Evolutionary conservation across 2,888 invertebrate genomes (phyloP).

Genomic region (Drosophila lacicola): DNA sequence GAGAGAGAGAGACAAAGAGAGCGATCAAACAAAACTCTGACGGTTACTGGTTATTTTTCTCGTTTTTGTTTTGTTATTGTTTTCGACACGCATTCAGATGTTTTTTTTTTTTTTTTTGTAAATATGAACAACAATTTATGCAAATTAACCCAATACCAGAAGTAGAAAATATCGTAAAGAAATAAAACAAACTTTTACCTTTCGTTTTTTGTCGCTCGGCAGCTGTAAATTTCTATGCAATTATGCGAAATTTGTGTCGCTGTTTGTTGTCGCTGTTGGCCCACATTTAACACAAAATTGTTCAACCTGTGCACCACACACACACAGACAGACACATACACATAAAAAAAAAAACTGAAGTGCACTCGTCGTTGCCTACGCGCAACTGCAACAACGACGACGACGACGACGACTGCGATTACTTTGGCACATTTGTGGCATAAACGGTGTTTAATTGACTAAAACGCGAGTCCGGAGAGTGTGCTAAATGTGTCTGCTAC

Average conservation of each 20-base stretch:
- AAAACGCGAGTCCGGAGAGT: conserved; percentile 15
- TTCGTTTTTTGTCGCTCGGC: conserved; percentile 51
- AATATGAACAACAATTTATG: conserved; percentile 36
- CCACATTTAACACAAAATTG: conserved; percentile 43
- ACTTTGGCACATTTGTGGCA: conserved; percentile 20
- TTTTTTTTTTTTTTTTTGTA: conserved; percentile 1
- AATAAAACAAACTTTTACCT: conserved; percentile 52
- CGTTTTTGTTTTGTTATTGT: conserved; percentile 41
- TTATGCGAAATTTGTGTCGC: conserved; percentile 48
- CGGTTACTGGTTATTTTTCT: conserved; percentile 13
- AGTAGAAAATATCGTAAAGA: conserved; percentile 12
- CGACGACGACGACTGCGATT: not conserved
- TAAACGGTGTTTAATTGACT: conserved; percentile 27
- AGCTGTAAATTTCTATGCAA: conserved; percentile 55
- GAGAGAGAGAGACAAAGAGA: conserved; percentile 8
- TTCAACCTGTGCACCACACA: conserved; percentile 17
- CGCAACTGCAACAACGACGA: conserved; percentile 26
- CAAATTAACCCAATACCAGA: conserved; percentile 31
- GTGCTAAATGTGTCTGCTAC: conserved; percentile 7
- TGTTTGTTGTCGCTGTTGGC: conserved; percentile 27
- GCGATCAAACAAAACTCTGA: not conserved
- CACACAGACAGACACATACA: conserved; percentile 10
- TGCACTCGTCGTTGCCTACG: conserved; percentile 31
- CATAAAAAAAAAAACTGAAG: conserved; percentile 7
- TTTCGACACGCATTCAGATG: conserved; percentile 30